Base-by-base conservation (phyloP, 2,113 vertebrate genomes). In the Trematocara nigrifrons region DNA sequence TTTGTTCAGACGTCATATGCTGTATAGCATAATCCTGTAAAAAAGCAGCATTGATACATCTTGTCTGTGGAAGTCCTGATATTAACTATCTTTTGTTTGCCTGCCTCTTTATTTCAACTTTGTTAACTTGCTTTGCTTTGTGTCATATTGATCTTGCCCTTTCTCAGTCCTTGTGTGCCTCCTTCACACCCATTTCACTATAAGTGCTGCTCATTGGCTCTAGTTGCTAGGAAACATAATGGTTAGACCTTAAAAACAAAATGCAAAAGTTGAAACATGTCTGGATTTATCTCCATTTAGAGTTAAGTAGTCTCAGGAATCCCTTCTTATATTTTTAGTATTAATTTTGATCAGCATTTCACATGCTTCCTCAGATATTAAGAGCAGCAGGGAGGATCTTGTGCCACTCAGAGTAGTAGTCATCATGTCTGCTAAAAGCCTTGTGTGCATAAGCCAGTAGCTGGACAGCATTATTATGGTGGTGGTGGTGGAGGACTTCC, bases 121-220 rank as follows among this genome's bases (percentile, higher is more conserved):
- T 90, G 86, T 91, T 95, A 94, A 95, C 89, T 74, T 84, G 89
- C 89, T 91, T 94, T 90, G 91, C 93, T 87, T 71, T 82, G 31
- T 85, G 35, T 89, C 81, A 35, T 91, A 87, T 91, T 51, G 11
- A 85, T 82, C 77, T 69, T 54, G 45, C 49, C 18, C 69, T n/a
- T 38, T 90, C 66, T 80, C 45, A 83, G 54, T 79, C 56, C 56
- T 54, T 29, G 3, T 84, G 59, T 84, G 52, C 84, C 69, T 88
- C 35, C 80, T 57, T 84, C 61, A 80, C 38, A 64, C 49, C 71
- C 66, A 59, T 91, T 83, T 82, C 31, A 40, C 47, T 33, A 80
- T 77, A 85, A 85, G 33, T 49, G 74, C 82, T 69, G 54, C 33
- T 61, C 79, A 53, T 45, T 89, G 20, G 61, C 45, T 57, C 29